phyloP scores from a whole-genome alignment of 2,888 invertebrate species.

The Gymnosoma rotundatum region DNA sequence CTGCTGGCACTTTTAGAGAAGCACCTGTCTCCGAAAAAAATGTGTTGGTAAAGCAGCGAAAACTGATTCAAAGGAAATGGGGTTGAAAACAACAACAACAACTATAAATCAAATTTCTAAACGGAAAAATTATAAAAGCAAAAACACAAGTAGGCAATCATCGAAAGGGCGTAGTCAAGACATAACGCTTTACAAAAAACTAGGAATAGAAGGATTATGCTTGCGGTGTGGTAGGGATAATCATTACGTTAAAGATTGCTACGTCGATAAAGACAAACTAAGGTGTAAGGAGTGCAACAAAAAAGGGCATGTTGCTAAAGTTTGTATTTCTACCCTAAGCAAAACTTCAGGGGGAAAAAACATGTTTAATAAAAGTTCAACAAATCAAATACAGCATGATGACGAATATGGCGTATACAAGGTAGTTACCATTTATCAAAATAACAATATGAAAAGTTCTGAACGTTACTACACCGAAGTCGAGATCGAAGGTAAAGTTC shows the following conservation, averaged over 20 bases:
- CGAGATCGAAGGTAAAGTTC: neutral
- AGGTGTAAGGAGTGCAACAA: conserved; percentile 7
- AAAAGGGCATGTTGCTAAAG: neutral
- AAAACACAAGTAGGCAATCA: too few relatives aligned
- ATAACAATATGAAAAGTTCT: neutral
- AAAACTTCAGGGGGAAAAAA: neutral
- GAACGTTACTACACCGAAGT: neutral
- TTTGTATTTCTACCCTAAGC: too few relatives aligned
- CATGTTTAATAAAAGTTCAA: too few relatives aligned
- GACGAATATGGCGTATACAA: neutral
- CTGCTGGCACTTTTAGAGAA: too few relatives aligned
- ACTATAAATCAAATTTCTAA: too few relatives aligned
- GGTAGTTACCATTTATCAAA: neutral
- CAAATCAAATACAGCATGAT: neutral
- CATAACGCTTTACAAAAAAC: neutral
- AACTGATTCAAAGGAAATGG: neutral
- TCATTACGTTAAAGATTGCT: conserved; percentile 13
- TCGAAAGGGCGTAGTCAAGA: too few relatives aligned
- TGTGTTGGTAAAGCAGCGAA: conserved; percentile 17
- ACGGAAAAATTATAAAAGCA: too few relatives aligned
- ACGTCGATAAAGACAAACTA: neutral
- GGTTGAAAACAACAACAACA: neutral
- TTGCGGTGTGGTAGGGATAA: neutral
- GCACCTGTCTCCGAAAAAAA: neutral
- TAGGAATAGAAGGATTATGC: conserved; percentile 4